Evolutionary conservation across 1,140 invertebrate species (phyloP).

Genomic region (Cyclargus thomasi): DNA sequence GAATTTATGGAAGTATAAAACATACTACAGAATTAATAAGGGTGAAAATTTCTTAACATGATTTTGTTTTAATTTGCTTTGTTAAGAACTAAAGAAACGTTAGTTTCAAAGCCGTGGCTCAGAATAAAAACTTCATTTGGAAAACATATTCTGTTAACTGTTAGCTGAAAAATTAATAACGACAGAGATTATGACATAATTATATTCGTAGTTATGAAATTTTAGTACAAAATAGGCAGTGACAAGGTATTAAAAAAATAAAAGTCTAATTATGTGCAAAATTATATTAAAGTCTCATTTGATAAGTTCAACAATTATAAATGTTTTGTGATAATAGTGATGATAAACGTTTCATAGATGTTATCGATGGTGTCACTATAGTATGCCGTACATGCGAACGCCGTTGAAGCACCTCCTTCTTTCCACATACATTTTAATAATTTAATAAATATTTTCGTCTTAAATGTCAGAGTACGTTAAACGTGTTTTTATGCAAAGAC

Average conservation of each 20-base stretch:
- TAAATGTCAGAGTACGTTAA: conserved; percentile 2
- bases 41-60: background rate
- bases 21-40: background rate
- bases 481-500: background rate
- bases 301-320: background rate
- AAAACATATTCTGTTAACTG: background rate
- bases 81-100: conserved; percentile 5
- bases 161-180: too few relatives aligned
- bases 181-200: too few relatives aligned
- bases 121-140: background rate
- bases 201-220: too few relatives aligned
- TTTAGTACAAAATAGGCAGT: too few relatives aligned
- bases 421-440: background rate
- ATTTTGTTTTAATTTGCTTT: background rate
- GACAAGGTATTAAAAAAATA: too few relatives aligned
- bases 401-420: background rate
- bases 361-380: background rate
- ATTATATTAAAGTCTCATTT: background rate
- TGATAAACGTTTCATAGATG: background rate
- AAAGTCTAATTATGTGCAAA: too few relatives aligned
- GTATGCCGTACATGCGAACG: background rate
- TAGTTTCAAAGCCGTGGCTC: background rate
- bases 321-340: background rate
- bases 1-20: background rate
- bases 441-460: background rate